Percentiles rank a stretch among this genome's conserved stretches.
Conservation (phyloP, 2,888 invertebrate genomes). For the Exocentrus adspersus region DNA sequence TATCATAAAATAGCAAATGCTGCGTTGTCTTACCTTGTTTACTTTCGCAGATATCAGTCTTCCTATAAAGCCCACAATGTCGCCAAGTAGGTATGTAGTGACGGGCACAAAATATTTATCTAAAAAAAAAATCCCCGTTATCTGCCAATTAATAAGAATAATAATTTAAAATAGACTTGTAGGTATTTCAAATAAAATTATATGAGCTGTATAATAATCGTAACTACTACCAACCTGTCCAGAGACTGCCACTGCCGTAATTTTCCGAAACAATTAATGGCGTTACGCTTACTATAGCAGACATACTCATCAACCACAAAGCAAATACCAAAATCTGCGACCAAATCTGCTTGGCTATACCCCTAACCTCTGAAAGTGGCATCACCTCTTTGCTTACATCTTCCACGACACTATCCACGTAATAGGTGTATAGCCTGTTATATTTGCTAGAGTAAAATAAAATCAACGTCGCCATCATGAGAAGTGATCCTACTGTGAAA, state of each 20-base stretch:
- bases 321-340: background rate
- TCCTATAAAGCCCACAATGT: constrained; percentile 13
- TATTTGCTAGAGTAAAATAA: constrained; percentile 10
- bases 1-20: no score
- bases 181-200: background rate
- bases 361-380: background rate
- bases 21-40: background rate
- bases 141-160: background rate
- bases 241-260: constrained; percentile 13
- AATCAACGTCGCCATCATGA: constrained; percentile 15
- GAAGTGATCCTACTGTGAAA: constrained; percentile 28
- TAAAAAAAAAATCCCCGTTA: constrained; percentile 29
- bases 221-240: no score
- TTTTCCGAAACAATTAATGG: constrained; percentile 23
- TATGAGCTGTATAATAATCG: no score
- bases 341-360: constrained; percentile 5
- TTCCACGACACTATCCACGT: constrained; percentile 1
- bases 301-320: no score
- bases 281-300: background rate
- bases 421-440: background rate
- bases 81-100: constrained; percentile 40
- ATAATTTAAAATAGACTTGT: background rate
- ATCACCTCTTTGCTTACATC: background rate
- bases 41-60: constrained; percentile 20
- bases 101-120: constrained; percentile 44